A percentile compares a stretch with the other conserved stretches of the same genome.
phyloP scores from a whole-genome alignment of 1,140 invertebrate species.

The Grapholita molesta region DNA sequence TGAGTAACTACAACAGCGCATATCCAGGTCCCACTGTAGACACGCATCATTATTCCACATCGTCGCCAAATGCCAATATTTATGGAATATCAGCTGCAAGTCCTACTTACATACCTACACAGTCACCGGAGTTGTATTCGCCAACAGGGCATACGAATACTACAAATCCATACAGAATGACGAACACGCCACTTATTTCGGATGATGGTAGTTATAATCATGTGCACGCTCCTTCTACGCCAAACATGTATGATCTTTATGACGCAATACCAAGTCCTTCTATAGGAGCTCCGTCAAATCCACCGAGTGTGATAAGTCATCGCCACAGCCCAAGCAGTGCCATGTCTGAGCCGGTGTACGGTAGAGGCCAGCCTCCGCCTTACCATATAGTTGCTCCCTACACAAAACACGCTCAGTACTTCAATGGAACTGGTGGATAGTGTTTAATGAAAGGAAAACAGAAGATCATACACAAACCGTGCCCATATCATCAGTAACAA shows the following conservation, averaged over 20 bases:
- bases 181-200: conserved; percentile 66
- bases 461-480: conserved; percentile 26
- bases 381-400: conserved; percentile 77
- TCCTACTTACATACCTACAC: conserved; percentile 64
- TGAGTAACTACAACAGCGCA: conserved; percentile 63
- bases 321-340: conserved; percentile 55
- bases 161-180: conserved; percentile 71
- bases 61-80: conserved; percentile 58
- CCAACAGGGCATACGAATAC: conserved; percentile 68
- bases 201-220: conserved; percentile 71
- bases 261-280: conserved; percentile 47
- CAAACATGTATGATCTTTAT: conserved; percentile 71
- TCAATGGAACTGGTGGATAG: conserved; percentile 74
- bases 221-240: conserved; percentile 59
- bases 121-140: conserved; percentile 68
- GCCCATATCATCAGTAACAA: conserved; percentile 12
- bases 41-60: conserved; percentile 49
- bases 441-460: conserved; percentile 31
- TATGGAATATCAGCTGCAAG: conserved; percentile 55
- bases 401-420: conserved; percentile 78
- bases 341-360: conserved; percentile 53
- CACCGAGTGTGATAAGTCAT: conserved; percentile 54
- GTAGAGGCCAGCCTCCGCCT: conserved; percentile 67
- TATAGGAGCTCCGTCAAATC: conserved; percentile 44
- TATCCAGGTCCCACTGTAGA: conserved; percentile 47